Evolutionary conservation across 2,888 invertebrate genomes (phyloP), one percentile per base, ranked within the genome.

Genomic region (Standfussiana lucernea): DNA sequence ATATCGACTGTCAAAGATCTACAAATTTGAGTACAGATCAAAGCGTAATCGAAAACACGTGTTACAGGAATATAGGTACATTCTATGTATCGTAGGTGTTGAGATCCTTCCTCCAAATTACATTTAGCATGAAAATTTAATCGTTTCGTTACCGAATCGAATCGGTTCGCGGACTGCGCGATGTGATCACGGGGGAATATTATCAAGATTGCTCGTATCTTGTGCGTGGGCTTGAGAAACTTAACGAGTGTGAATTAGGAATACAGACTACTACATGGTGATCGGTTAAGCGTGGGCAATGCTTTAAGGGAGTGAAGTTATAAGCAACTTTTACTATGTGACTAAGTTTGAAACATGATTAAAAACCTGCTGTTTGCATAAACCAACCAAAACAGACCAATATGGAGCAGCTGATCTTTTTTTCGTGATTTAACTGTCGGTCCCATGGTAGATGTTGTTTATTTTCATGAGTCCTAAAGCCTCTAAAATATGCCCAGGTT

Each of bases 91-190:
- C 10, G 32, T 72, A 80, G n/a, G 32, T 72, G 61, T 47, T 56
- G 56, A 62, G 56, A 85, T 67, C 77, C 71, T 64, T 64, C 53
- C 61, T 71, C 64, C 80, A 85, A 88, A 88, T 84, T 77, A 85
- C 83, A 75, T 85, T 84, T 71, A 83, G 76, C 73, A 75, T 88
- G 88, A 88, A 88, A 88, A 85, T 89, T 89, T 88, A 83, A 88
- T 88, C 83, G 77, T 15, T 2, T 24, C 70, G 67, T 77, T 83
- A 86, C 80, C 72, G 80, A 80, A 76, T 77, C 72, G 75, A 66
- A 73, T 71, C 45, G 80, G 65, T 32, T 28, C 53, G 50, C 50
- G 68, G 65, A 75, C 73, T 59, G 24, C 45, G 35, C 53, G 75
- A 80, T 70, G 67, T 68, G 79, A 72, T 83, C 81, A 67, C 68